Conservation (phyloP, 2,797 vertebrate genomes). For the Pelodytes ibericus region DNA sequence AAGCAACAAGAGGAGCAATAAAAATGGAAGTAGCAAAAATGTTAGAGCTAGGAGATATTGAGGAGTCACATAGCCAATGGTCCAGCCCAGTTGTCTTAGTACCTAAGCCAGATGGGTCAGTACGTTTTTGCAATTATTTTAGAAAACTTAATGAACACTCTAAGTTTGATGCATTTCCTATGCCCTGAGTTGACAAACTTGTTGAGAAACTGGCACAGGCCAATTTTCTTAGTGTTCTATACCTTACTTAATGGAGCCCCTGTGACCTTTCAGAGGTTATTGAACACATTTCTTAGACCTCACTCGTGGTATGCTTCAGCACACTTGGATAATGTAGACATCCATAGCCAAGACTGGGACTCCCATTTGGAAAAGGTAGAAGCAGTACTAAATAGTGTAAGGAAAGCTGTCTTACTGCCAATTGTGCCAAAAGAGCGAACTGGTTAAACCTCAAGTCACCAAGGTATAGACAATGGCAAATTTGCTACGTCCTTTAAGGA, state of each 20-base stretch:
- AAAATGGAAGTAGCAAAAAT: no score
- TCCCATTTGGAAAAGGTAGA: background rate
- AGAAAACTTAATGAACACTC: no score
- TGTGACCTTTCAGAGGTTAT: background rate
- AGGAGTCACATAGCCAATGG: no score
- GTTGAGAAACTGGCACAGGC: no score
- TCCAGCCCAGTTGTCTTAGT: no score
- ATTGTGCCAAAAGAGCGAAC: background rate
- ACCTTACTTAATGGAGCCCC: background rate
- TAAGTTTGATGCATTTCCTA: no score
- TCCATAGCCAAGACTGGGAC: background rate
- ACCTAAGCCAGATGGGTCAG: no score
- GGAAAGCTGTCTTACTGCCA: background rate
- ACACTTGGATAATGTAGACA: background rate
- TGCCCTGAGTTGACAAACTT: no score
- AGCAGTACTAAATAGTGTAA: background rate
- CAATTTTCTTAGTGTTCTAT: no score
- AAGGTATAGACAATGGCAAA: background rate
- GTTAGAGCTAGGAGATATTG: no score
- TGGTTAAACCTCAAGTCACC: background rate
- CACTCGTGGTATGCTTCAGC: background rate
- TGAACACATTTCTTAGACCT: background rate
- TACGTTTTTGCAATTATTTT: no score
- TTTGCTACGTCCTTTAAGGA: background rate
- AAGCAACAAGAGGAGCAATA: no score